These are phyloP conservation scores for Pteronotus mesoamericanus DNA, from an alignment of 2,797 vertebrate genomes.

Conservation along the genomic window DNA sequence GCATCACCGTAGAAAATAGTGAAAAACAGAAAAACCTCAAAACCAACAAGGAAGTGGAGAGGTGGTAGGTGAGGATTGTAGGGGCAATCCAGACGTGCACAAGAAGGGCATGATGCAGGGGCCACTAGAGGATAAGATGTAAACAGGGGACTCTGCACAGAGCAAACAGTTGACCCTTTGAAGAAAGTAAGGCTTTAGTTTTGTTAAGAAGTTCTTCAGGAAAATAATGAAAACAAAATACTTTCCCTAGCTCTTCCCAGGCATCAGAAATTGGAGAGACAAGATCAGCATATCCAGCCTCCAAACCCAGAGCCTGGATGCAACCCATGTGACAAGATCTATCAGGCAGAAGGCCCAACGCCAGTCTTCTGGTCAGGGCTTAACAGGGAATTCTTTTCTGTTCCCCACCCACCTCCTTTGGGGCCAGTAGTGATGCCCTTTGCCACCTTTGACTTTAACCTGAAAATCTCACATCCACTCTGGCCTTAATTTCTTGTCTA, in stretches of 20 bases:
- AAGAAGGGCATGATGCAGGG: background rate
- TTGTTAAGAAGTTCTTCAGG: background rate
- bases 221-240: background rate
- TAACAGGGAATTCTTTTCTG: background rate
- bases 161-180: background rate
- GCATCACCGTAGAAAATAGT: background rate
- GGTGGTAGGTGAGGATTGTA: background rate
- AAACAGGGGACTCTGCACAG: background rate
- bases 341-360: background rate
- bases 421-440: background rate
- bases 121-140: background rate
- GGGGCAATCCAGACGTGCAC: background rate
- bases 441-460: background rate
- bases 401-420: background rate
- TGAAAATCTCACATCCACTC: background rate
- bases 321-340: background rate
- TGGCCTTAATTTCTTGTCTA: background rate
- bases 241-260: background rate
- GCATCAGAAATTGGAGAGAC: background rate
- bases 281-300: background rate
- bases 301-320: background rate
- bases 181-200: background rate
- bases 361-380: background rate
- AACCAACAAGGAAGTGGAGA: background rate
- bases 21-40: constrained; percentile 1